Base-by-base conservation (phyloP, 2,113 vertebrate species). In the Menidia beryllina region DNA sequence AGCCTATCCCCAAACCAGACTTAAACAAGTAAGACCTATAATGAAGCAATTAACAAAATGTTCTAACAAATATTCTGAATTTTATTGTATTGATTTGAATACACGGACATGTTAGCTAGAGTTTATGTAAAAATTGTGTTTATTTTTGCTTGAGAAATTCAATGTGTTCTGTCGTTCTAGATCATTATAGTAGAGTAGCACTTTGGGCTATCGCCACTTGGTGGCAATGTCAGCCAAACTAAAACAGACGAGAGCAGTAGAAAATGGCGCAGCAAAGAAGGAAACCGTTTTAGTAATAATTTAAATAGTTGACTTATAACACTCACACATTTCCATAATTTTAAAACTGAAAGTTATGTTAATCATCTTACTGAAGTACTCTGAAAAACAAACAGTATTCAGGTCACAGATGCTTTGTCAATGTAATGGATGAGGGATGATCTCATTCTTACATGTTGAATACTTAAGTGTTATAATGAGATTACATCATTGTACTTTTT, bases 191-290 rank as follows among this genome's bases (percentile, higher is more conserved):
- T 3, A 50, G 5, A n/a, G 17, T 0, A 36, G 21, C 26, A 52
- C 1, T 70, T 47, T 34, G 1, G 13, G 23, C 0, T 0, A 15
- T 0, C 1, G 0, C 74, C 88, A 85, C 82, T 54, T 54, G 84
- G 68, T 79, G 88, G 82, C 86, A 71, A 67, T 86, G 68, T 77
- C 25, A 5, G 56, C 19, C 72, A 77, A 81, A 24, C 59, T 65
- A 86, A 73, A 34, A 50, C 11, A 12, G 14, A 39, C 4, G 12
- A 3, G 43, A 11, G 61, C 72, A 49, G 54, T 70, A 54, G 51
- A 19, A 12, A 25, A 34, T 34, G n/a, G 21, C 53, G 58, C 19
- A 17, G 1, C 52, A 3, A 10, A 17, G 25, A 26, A 11, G 12
- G 20, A 51, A 48, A 41, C 4, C 49, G 20, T 7, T 27, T 54